A percentile compares a stretch with the other conserved stretches of the same genome.
phyloP scores from a whole-genome alignment of 2,888 invertebrate genomes.

The Dicyrtomina minuta region DNA sequence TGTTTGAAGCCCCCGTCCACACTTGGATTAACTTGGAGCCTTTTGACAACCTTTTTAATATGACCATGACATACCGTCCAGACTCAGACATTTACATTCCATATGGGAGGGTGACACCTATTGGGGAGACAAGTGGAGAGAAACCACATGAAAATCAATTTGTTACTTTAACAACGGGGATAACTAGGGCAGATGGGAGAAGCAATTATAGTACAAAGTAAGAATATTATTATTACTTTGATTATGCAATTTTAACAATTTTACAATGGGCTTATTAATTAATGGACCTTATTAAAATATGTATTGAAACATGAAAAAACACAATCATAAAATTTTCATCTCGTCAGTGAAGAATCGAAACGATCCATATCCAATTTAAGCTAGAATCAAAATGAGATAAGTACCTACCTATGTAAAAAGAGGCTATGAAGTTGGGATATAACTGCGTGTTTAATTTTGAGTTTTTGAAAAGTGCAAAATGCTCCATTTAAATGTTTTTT shows the following conservation, averaged over 20 bases:
- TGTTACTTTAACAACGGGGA: not conserved
- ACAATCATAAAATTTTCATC: no score
- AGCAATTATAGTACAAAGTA: constrained; percentile 12
- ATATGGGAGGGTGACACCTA: constrained; percentile 41
- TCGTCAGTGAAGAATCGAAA: no score
- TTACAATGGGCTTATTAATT: not conserved
- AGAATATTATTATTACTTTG: not conserved
- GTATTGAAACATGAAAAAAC: not conserved
- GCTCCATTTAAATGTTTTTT: no score
- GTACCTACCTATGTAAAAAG: no score
- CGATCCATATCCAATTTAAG: no score
- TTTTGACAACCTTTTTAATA: constrained; percentile 42
- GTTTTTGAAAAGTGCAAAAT: no score
- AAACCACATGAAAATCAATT: not conserved
- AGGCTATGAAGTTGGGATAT: no score
- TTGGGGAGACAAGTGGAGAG: constrained; percentile 6
- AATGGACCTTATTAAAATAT: not conserved
- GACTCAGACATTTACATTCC: constrained; percentile 48
- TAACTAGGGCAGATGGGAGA: no score
- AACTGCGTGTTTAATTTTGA: no score
- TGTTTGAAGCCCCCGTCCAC: constrained; percentile 46
- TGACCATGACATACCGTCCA: constrained; percentile 38
- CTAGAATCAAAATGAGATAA: no score
- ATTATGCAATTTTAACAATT: no score
- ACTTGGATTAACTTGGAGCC: constrained; percentile 44